A percentile compares a stretch with the other conserved stretches of the same genome.
These are phyloP conservation scores for Mohoua ochrocephala DNA, from an alignment of 2,113 vertebrate genomes.

Conservation along the genomic window DNA sequence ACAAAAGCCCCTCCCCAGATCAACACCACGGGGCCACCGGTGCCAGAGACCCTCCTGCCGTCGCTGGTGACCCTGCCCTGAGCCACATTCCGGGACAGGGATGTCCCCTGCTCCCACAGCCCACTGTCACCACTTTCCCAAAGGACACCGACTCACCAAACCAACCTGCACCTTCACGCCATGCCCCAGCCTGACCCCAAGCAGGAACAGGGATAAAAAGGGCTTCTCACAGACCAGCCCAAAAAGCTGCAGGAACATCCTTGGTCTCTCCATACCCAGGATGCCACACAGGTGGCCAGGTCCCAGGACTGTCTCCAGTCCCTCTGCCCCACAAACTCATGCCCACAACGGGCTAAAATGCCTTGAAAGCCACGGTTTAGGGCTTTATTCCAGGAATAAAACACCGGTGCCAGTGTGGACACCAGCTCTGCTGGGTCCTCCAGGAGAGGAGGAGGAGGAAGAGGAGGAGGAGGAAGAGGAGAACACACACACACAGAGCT, in stretches of 20 bases:
- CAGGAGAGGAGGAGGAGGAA: background rate
- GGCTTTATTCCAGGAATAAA: background rate
- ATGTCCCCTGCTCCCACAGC: background rate
- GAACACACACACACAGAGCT: background rate
- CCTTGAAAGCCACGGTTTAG: fast-evolving
- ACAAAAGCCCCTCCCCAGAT: background rate
- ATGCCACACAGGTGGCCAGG: fast-evolving
- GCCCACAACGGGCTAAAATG: fast-evolving
- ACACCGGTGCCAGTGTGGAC: fast-evolving
- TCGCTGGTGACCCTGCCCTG: background rate
- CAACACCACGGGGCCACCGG: fast-evolving
- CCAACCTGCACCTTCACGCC: background rate
- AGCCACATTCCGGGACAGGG: background rate
- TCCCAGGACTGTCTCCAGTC: background rate
- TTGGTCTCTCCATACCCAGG: fast-evolving
- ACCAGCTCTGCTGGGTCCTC: fast-evolving
- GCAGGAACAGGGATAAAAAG: background rate
- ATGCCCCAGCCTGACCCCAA: fast-evolving
- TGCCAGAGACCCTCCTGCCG: background rate
- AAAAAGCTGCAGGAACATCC: background rate
- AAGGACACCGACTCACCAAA: background rate
- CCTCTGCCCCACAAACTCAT: background rate
- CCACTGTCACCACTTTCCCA: fast-evolving
- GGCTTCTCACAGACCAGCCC: background rate
- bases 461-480: background rate